Base-by-base conservation (phyloP, 2,888 invertebrate genomes). In the Philereme vetulata region DNA sequence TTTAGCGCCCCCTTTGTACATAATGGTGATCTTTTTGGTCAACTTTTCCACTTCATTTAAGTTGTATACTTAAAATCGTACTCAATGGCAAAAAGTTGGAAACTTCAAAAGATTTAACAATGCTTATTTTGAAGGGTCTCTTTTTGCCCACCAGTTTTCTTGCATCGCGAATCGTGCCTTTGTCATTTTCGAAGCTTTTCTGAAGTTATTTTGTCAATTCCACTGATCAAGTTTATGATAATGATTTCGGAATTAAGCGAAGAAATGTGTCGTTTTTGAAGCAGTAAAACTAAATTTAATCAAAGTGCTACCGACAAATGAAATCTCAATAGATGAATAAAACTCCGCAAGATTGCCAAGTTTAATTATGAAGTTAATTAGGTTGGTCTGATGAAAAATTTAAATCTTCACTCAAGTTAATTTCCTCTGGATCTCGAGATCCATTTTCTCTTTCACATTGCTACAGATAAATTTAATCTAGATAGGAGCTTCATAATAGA, bases 1-100 rank as follows among this genome's bases (percentile, higher is more conserved):
- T 69, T 66, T 59, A 40, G 60, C 66, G 51, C 54, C 68, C 59
- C 62, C 44, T 60, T 63, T 51, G 53, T 52, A 60, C 64, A 64
- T 71, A 74, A 72, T 77, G 77, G 81, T 81, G 81, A 84, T 84
- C 82, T 80, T 77, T 76, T 73, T 80, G 86, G 88, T 85, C 86
- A 90, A 90, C 88, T 90, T 90, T 88, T 86, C 87, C 85, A 88
- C 90, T 91, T 91, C 89, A 90, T 90, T 91, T 90, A 90, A 90
- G 88, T 91, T 90, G 84, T 83, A 81, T 85, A 82, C 6, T 88
- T 90, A 88, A 90, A 88, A 88, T 85, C 84, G 86, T 86, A 86
- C 86, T 82, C 86, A 88, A 91, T 87, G 87, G 85, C 81, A 77
- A 78, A 87, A 90, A 90, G 87, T 91, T 90, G 74, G 81, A 69